Conservation (phyloP, 1,140 invertebrate genomes). For the Drosophila erecta region DNA sequence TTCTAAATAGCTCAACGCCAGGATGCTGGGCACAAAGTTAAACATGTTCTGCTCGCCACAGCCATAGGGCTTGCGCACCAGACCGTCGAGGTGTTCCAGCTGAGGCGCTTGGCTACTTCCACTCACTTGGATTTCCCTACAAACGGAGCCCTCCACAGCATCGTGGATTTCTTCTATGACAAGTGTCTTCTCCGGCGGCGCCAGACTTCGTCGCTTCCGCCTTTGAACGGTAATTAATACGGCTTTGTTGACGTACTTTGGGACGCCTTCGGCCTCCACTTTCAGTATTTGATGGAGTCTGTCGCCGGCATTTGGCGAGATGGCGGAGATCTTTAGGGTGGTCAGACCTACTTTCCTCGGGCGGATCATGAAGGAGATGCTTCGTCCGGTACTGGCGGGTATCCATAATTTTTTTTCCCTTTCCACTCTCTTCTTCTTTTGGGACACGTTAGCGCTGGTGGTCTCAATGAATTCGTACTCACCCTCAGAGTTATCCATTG, state of each 20-base stretch:
- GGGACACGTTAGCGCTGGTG: constrained; percentile 85
- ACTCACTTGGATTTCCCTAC: constrained; percentile 90
- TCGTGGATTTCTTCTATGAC: constrained; percentile 89
- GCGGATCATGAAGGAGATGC: constrained; percentile 92
- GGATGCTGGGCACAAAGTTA: constrained; percentile 95
- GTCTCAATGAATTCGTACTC: constrained; percentile 91
- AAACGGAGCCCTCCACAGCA: constrained; percentile 88
- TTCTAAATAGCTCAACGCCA: constrained; percentile 90
- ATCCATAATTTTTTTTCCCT: constrained; percentile 85
- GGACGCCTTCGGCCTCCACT: constrained; percentile 92
- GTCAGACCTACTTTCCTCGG: constrained; percentile 91
- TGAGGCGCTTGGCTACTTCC: constrained; percentile 91
- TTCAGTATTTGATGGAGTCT: constrained; percentile 89
- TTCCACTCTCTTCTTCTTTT: constrained; percentile 87
- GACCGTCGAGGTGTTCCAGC: constrained; percentile 90
- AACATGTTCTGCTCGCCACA: constrained; percentile 98
- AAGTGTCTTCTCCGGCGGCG: constrained; percentile 85
- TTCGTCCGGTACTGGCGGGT: constrained; percentile 88
- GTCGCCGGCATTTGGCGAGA: constrained; percentile 88
- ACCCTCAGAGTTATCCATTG: constrained; percentile 91
- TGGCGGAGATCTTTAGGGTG: constrained; percentile 90
- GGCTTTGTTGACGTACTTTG: constrained; percentile 90
- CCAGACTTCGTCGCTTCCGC: constrained; percentile 26
- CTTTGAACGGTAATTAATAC: constrained; percentile 89
- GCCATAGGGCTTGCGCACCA: constrained; percentile 93